A percentile compares a stretch with the other conserved stretches of the same genome.
These are phyloP conservation scores for Drosophila kepulauana DNA, from an alignment of 1,140 invertebrate genomes.

Conservation along the genomic window DNA sequence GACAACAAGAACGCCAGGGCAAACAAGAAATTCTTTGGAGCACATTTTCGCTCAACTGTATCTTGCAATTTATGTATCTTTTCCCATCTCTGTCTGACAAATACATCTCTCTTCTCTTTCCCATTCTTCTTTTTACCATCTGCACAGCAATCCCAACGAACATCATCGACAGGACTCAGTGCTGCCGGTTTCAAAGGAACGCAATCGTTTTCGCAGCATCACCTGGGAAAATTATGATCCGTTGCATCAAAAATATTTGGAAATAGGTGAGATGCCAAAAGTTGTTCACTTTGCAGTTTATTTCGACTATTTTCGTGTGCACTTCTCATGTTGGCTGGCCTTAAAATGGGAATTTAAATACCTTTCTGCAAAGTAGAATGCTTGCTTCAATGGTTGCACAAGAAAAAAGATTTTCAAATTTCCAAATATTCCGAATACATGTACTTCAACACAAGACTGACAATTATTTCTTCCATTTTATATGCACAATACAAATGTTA, in stretches of 20 bases:
- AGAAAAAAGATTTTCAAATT: no score
- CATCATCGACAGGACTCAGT: constrained; percentile 90
- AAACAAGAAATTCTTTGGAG: constrained; percentile 13
- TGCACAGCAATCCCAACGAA: constrained; percentile 94
- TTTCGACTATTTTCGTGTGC: background rate
- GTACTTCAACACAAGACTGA: no score
- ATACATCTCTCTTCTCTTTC: background rate
- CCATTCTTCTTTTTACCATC: constrained; percentile 1
- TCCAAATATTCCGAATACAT: no score
- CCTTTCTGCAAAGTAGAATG: no score
- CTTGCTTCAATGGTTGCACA: background rate
- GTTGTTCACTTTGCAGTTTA: background rate
- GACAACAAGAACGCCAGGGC: constrained; percentile 9
- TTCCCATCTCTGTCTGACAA: background rate
- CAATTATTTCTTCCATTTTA: no score
- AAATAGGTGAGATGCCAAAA: constrained; percentile 91
- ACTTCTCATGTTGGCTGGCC: background rate
- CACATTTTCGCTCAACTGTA: constrained; percentile 12
- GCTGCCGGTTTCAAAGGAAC: constrained; percentile 91
- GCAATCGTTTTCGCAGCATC: constrained; percentile 92
- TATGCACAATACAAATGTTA: no score
- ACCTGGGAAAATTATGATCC: constrained; percentile 96
- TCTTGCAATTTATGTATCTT: background rate
- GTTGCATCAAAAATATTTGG: constrained; percentile 95
- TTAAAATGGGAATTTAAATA: background rate